These are phyloP conservation scores for Capromys pilorides DNA, from an alignment of 2,797 vertebrate genomes.

Conservation along the genomic window DNA sequence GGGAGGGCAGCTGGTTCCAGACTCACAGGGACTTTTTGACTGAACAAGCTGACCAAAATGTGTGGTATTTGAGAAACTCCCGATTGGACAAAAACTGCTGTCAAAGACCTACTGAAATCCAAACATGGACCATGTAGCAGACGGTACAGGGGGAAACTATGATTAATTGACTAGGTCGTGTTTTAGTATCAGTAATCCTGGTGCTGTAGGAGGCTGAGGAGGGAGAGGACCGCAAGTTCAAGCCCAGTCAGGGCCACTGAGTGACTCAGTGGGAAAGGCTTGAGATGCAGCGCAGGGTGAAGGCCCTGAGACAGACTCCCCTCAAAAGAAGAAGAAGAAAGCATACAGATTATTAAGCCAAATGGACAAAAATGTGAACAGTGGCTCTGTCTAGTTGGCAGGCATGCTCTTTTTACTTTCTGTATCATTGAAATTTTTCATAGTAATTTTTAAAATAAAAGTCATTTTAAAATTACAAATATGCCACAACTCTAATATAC, in stretches of 20 bases:
- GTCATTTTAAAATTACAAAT: not conserved
- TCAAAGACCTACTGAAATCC: not conserved
- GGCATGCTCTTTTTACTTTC: not conserved
- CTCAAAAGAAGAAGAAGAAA: not conserved
- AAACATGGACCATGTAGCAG: not conserved
- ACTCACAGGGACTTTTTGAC: not conserved
- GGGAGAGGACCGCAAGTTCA: not conserved
- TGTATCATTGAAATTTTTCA: not conserved
- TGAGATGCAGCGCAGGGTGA: not conserved
- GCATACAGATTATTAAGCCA: not conserved
- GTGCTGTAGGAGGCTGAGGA: not conserved
- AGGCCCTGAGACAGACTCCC: not conserved
- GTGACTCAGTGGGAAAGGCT: not conserved
- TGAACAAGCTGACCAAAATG: accelerated
- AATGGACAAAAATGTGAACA: not conserved
- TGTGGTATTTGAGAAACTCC: not conserved
- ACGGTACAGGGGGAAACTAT: not conserved
- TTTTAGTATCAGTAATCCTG: not conserved
- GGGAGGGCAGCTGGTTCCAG: not conserved
- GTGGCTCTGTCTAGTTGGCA: not conserved
- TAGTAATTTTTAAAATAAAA: not conserved
- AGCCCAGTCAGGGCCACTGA: not conserved
- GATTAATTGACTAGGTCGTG: not conserved
- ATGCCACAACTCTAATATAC: not conserved
- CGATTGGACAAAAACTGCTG: not conserved